Conservation (phyloP, 2,888 invertebrate species). For the Sussaba pulchella region DNA sequence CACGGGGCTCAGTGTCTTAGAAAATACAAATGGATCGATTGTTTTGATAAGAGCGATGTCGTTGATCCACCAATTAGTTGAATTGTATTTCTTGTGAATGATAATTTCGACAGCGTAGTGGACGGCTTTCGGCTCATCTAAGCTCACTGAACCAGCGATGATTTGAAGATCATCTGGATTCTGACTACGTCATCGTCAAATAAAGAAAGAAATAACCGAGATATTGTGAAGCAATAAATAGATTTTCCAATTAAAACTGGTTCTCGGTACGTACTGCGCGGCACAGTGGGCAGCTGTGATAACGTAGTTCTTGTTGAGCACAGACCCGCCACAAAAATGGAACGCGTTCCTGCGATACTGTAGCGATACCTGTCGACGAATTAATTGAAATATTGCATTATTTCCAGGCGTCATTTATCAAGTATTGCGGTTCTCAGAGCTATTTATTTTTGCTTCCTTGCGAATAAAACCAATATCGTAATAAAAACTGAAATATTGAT, state of each 20-base stretch:
- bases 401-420: too few species aligned
- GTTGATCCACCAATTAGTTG: conserved; percentile 67
- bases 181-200: not conserved
- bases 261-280: conserved; percentile 55
- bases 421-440: too few species aligned
- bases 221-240: too few species aligned
- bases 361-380: conserved; percentile 66
- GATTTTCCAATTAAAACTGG: too few species aligned
- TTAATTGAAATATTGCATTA: too few species aligned
- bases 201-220: too few species aligned
- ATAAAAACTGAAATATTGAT: not conserved
- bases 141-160: conserved; percentile 68
- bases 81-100: conserved; percentile 69
- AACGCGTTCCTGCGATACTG: conserved; percentile 42
- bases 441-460: too few species aligned
- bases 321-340: conserved; percentile 75
- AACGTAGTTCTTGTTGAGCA: conserved; percentile 70
- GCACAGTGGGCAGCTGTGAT: conserved; percentile 77
- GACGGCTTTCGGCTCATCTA: conserved; percentile 41
- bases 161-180: conserved; percentile 49
- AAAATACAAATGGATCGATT: conserved; percentile 84
- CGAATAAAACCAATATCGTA: too few species aligned
- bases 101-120: conserved; percentile 62
- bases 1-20: conserved; percentile 82
- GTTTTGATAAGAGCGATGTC: conserved; percentile 77